These are phyloP conservation scores for Vandiemenella viatica DNA, from an alignment of 2,888 invertebrate species.

Conservation along the genomic window DNA sequence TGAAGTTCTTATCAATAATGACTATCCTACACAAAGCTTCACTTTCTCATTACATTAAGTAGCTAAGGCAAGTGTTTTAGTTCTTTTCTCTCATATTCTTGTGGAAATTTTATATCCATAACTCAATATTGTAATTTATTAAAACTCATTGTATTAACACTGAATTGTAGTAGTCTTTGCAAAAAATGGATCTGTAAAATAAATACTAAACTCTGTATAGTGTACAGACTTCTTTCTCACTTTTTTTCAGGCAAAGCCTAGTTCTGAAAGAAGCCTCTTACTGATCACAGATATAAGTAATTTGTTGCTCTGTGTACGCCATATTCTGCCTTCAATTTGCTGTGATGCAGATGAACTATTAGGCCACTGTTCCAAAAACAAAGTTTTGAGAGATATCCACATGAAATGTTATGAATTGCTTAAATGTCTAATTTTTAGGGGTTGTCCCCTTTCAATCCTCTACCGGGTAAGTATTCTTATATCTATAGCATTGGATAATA, in stretches of 20 bases:
- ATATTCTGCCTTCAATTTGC: background rate
- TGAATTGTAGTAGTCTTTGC: no score
- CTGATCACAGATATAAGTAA: background rate
- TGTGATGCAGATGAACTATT: background rate
- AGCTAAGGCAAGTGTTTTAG: no score
- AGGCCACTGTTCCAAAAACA: background rate
- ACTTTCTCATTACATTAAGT: no score
- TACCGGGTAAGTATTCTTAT: constrained; percentile 46
- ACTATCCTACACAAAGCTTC: no score
- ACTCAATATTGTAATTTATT: no score
- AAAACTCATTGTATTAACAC: no score
- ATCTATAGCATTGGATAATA: background rate
- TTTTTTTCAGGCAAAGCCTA: background rate
- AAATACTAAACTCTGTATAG: no score
- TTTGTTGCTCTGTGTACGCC: background rate
- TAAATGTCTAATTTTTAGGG: constrained; percentile 55
- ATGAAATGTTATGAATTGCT: constrained; percentile 68
- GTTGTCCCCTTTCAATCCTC: constrained; percentile 56
- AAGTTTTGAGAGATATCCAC: constrained; percentile 50
- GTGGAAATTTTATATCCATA: no score
- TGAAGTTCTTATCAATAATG: no score
- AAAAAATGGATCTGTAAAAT: no score
- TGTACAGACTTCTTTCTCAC: no score
- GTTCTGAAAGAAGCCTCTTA: background rate
- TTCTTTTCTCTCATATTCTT: no score